These are phyloP conservation scores for Drosophila subobscura DNA, from an alignment of 1,140 invertebrate species.

Conservation along the genomic window DNA sequence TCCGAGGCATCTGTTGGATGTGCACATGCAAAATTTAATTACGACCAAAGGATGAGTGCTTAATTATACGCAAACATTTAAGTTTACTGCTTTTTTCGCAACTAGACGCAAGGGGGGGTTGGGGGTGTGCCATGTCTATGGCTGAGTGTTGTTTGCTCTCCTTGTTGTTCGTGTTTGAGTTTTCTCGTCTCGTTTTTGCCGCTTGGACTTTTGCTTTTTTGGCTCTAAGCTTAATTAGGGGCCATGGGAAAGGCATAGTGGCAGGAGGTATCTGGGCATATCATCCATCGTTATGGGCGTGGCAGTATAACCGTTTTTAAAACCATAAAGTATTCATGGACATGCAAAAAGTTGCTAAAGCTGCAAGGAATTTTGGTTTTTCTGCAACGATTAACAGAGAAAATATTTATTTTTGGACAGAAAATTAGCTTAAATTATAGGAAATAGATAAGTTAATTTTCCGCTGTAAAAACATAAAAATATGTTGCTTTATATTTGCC, in stretches of 20 bases:
- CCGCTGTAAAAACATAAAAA: no score
- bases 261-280: neutral
- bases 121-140: slow-evolving; percentile 13
- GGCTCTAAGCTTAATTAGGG: slow-evolving; percentile 47
- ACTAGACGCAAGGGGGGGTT: slow-evolving; percentile 14
- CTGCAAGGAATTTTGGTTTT: no score
- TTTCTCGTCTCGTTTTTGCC: slow-evolving; percentile 44
- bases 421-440: no score
- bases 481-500: neutral
- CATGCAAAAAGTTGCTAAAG: no score
- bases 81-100: slow-evolving; percentile 78
- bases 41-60: slow-evolving; percentile 84
- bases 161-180: slow-evolving; percentile 45
- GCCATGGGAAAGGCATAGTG: slow-evolving; percentile 8
- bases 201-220: slow-evolving; percentile 56
- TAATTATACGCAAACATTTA: slow-evolving; percentile 84
- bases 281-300: no score
- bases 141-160: slow-evolving; percentile 48
- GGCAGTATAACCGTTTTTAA: no score
- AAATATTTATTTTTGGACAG: no score
- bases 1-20: slow-evolving; percentile 69
- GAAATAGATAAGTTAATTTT: no score
- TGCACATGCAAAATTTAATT: slow-evolving; percentile 84
- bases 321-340: no score
- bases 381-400: no score